Percentiles rank a stretch among this genome's conserved stretches.
These are phyloP conservation scores for Macrotrachela quadricornifera DNA, from an alignment of 1,140 invertebrate genomes.

Conservation along the genomic window DNA sequence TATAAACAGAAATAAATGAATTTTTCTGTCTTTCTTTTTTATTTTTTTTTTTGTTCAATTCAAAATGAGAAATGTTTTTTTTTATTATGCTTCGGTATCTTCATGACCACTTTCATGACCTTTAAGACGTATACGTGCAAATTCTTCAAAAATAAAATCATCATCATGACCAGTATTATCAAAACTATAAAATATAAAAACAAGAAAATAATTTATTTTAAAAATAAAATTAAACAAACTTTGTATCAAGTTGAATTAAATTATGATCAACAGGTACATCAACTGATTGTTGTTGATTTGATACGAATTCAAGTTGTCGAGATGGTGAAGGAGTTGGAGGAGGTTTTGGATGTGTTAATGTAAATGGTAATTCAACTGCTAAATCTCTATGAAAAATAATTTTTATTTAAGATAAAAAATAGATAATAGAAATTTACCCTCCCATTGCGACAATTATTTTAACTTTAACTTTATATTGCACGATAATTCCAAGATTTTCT, in stretches of 20 bases:
- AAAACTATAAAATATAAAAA: conserved; percentile 12
- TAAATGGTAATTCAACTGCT: conserved; percentile 88
- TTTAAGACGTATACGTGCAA: conserved; percentile 79
- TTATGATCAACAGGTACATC: conserved; percentile 47
- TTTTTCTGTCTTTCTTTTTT: too few species aligned
- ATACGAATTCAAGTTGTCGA: conserved; percentile 15
- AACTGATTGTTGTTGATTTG: conserved; percentile 15
- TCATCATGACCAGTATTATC: conserved; percentile 61
- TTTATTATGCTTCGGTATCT: too few species aligned
- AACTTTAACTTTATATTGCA: conserved; percentile 96
- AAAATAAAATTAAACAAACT: not conserved
- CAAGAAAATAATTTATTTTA: not conserved
- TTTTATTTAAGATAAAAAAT: not conserved
- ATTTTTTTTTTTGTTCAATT: too few species aligned
- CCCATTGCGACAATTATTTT: conserved; percentile 81
- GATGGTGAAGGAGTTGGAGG: conserved; percentile 11
- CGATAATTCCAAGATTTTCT: conserved; percentile 70
- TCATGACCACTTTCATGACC: conserved; percentile 39
- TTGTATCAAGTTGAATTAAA: conserved; percentile 67
- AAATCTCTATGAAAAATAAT: conserved; percentile 47
- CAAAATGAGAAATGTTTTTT: too few species aligned
- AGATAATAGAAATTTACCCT: conserved; percentile 43
- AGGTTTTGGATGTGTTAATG: conserved; percentile 83
- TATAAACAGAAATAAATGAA: too few species aligned
- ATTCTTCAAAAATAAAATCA: conserved; percentile 99